These are phyloP conservation scores for Abramis brama DNA, from an alignment of 2,113 vertebrate species.

Conservation along the genomic window DNA sequence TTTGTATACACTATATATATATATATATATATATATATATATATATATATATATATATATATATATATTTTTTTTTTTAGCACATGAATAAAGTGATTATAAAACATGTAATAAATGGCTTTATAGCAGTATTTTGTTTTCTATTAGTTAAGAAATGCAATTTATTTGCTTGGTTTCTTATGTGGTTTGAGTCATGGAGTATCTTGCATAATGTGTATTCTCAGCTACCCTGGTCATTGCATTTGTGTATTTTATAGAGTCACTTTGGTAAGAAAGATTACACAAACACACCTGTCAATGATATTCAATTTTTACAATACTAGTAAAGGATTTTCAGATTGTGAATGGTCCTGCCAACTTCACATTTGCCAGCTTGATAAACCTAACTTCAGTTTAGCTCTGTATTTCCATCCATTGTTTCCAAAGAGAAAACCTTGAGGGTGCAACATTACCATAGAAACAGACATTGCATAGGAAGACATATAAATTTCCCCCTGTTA, in stretches of 20 bases:
- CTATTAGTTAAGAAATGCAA: background rate
- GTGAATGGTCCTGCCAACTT: background rate
- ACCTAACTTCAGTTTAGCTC: constrained; percentile 2
- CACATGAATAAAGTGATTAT: background rate
- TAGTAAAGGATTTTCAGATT: background rate
- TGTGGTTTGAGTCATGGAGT: background rate
- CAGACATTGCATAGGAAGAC: constrained; percentile 68
- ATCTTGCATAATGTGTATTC: background rate
- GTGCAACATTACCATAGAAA: constrained; percentile 74
- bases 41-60: no score
- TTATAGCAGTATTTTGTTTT: no score
- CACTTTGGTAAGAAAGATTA: background rate
- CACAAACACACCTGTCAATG: background rate
- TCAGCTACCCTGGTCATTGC: background rate
- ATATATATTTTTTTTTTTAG: no score
- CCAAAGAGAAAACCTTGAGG: constrained; percentile 50
- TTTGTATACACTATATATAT: no score
- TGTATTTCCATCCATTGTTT: constrained; percentile 27
- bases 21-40: no score
- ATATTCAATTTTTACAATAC: background rate
- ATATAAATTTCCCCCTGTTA: constrained; percentile 33
- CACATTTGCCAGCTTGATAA: background rate
- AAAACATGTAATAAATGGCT: background rate
- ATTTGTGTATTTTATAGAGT: background rate
- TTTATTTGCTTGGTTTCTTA: background rate